Evolutionary conservation across 2,113 vertebrate species (phyloP), one percentile per base, ranked within the genome.

Genomic region (Turnix velox): DNA sequence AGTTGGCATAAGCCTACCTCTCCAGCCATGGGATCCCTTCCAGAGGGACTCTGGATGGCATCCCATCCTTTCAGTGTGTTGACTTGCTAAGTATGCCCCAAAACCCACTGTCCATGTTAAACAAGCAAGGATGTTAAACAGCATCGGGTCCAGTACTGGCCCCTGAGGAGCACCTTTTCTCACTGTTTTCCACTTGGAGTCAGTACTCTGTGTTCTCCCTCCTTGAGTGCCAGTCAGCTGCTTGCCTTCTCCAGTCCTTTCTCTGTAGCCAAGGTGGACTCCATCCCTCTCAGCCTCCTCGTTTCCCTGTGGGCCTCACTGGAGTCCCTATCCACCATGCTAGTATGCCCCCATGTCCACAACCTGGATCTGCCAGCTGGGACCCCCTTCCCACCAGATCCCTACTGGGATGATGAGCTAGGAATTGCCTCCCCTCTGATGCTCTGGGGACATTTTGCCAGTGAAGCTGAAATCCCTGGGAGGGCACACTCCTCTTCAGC

Each of bases 301-400:
- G 13, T 52, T 2, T 0, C 39, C 55, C 37, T 3, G 0, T 15
- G 28, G 33, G 31, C 46, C 37, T 31, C 14, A 8, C 7, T 7
- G 58, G 39, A n/a, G n/a, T 14, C 57, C 5, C 46, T 27, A n/a
- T 57, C 46, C 46, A 14, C 2, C 12, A 18, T 31, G 11, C 1
- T 1, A 2, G 17, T 20, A 4, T 27, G 20, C 61, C 61, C 31
- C 3, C 6, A 52, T 1, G 11, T 35, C 61, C 18, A 35, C 43
- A 37, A 10, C 24, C 25, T 8, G 2, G 24, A 28, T 28, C 15
- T 7, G 22, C 27, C 49, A 55, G 43, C 71, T 12, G 18, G 19
- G 30, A 30, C 30, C 12, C 45, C 45, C 7, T 8, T 62, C 27
- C 17, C 3, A 14, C 35, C 19, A 4, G n/a, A n/a, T n/a, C n/a